Evolutionary conservation across 2,113 vertebrate species (phyloP).

Genomic region (Apus apus): DNA sequence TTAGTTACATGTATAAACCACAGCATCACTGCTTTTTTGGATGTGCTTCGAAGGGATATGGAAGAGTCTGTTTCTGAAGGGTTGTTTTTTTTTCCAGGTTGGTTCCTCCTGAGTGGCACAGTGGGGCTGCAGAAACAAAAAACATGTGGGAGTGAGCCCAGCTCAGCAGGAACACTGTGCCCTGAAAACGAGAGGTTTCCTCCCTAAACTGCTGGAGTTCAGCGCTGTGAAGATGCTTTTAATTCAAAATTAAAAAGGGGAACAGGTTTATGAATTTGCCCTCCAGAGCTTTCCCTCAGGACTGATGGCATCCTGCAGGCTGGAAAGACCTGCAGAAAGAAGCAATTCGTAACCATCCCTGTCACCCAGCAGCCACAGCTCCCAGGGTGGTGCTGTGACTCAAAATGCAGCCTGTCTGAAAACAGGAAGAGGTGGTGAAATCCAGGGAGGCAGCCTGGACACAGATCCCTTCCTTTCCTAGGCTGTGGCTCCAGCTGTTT

Average conservation of each 20-base stretch:
- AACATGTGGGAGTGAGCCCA: background rate
- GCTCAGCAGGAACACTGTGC: background rate
- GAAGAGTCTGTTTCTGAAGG: background rate
- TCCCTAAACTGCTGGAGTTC: background rate
- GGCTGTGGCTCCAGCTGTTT: background rate
- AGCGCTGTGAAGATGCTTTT: rapidly evolving
- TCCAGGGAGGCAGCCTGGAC: background rate
- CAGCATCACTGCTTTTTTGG: background rate
- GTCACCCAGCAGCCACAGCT: background rate
- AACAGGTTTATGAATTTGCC: background rate
- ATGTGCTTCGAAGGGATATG: background rate
- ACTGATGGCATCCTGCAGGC: background rate
- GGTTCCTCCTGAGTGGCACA: too few species aligned
- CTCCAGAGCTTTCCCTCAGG: background rate
- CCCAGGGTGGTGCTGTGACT: background rate
- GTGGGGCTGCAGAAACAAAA: background rate
- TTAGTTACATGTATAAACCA: background rate
- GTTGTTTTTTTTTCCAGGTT: background rate
- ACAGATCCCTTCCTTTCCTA: background rate
- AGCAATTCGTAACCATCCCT: background rate
- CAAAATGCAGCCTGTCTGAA: background rate
- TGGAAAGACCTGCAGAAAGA: background rate
- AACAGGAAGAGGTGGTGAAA: background rate
- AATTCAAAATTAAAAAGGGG: background rate
- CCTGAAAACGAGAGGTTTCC: background rate